Conservation (phyloP, 2,888 invertebrate species). For the Ophion ventricosus region DNA sequence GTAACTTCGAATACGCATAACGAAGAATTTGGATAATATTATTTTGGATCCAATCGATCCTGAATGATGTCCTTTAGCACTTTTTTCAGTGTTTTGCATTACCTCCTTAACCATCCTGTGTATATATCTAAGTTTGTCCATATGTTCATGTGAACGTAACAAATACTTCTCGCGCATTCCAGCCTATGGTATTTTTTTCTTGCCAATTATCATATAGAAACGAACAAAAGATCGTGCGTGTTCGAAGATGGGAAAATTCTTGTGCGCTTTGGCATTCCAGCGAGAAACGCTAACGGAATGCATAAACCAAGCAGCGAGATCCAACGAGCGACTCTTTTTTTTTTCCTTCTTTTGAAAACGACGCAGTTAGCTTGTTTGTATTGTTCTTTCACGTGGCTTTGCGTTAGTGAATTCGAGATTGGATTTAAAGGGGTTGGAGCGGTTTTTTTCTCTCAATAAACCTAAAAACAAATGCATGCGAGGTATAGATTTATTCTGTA, state of each 20-base stretch:
- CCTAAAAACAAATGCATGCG: no score
- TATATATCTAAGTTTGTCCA: background rate
- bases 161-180: background rate
- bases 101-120: no score
- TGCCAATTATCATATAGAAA: background rate
- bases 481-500: no score
- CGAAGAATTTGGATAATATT: no score
- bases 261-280: background rate
- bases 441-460: no score
- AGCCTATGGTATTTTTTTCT: background rate
- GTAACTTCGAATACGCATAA: no score
- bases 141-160: background rate
- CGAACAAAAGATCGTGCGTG: constrained; percentile 11
- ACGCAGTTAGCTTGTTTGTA: background rate
- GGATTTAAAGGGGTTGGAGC: no score
- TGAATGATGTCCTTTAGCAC: no score
- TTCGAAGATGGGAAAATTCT: constrained; percentile 6
- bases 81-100: no score
- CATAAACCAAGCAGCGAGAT: background rate
- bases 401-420: no score
- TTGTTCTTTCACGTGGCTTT: no score
- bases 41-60: no score
- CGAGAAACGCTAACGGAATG: background rate
- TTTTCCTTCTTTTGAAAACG: background rate
- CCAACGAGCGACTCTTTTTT: background rate